Evolutionary conservation across 1,140 invertebrate species (phyloP), one percentile per base, ranked within the genome.

Genomic region (Drosophila burlai): DNA sequence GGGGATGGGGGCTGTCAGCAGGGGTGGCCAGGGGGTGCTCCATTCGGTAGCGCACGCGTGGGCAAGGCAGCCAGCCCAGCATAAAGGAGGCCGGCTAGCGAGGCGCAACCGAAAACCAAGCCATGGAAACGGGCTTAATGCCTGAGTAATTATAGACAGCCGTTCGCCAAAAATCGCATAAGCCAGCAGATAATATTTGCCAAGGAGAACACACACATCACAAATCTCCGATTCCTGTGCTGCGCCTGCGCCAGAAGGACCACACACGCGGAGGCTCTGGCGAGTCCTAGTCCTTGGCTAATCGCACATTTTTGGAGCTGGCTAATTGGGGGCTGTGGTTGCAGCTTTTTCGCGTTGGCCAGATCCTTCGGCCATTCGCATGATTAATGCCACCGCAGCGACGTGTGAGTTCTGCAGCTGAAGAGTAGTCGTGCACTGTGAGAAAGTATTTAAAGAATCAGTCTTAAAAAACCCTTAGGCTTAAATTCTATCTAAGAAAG

Each of bases 31-130:
- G 26, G 31, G 34, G 63, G 68, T 58, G 52, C 60, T 69, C 74
- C 73, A 67, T 83, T 76, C 71, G 66, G 82, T 77, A 83, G 81
- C 84, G 85, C 84, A 87, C 84, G 84, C 84, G 84, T 89, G 84
- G 84, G 76, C 76, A 80, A 80, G 76, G 76, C 76, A 80, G 60
- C 84, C 85, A 89, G 85, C 71, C 68, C 66, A 80, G 77, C 84
- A 83, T 87, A 89, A 89, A 87, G 84, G 77, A 83, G 84, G 81
- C 83, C 76, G 83, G 81, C 84, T 89, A 89, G 84, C 84, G 84
- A 89, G 86, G 85, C 85, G 85, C 81, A 90, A 85, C 85, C 81
- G 57, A 81, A 75, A 80, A 73, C 83, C 83, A 86, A 86, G 60
- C 83, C 76, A 87, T 90, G 78, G 86, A 91, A 84, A 85, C 86